phyloP scores from a whole-genome alignment of 2,113 vertebrate genomes.

The Theropithecus gelada region DNA sequence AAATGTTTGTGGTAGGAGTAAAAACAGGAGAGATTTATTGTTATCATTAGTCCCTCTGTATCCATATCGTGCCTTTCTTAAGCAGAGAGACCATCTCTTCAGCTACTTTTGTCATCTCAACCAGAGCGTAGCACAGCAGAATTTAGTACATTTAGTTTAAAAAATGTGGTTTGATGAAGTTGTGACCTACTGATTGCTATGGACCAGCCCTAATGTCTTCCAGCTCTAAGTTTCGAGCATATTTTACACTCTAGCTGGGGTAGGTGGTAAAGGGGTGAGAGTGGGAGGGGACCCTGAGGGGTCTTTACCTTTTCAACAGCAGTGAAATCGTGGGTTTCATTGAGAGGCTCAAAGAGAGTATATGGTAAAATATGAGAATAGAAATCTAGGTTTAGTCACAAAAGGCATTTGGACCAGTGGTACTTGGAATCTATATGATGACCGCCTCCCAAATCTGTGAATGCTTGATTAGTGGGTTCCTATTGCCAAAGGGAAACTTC shows the following conservation, averaged over 20 bases:
- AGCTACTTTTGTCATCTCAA: neutral
- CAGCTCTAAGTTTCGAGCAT: too few relatives aligned
- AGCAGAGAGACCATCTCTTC: neutral
- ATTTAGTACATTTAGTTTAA: neutral
- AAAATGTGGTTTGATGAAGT: neutral
- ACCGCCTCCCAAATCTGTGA: neutral
- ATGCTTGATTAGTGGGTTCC: neutral
- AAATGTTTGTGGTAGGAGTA: neutral
- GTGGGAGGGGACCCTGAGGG: too few relatives aligned
- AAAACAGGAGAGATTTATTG: neutral
- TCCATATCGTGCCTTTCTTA: neutral
- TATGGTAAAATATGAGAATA: neutral
- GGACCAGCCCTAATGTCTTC: too few relatives aligned
- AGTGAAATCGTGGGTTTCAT: neutral
- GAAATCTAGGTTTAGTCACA: too few relatives aligned
- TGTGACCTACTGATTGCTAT: neutral
- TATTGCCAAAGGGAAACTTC: neutral
- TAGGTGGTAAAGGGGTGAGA: too few relatives aligned
- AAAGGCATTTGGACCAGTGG: neutral
- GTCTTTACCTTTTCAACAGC: too few relatives aligned
- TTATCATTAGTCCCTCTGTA: neutral
- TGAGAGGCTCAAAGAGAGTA: neutral
- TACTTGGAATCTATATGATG: neutral
- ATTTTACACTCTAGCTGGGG: too few relatives aligned
- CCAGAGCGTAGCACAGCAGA: neutral